These are phyloP conservation scores for Bos javanicus DNA, from an alignment of 2,113 vertebrate species.

Conservation along the genomic window DNA sequence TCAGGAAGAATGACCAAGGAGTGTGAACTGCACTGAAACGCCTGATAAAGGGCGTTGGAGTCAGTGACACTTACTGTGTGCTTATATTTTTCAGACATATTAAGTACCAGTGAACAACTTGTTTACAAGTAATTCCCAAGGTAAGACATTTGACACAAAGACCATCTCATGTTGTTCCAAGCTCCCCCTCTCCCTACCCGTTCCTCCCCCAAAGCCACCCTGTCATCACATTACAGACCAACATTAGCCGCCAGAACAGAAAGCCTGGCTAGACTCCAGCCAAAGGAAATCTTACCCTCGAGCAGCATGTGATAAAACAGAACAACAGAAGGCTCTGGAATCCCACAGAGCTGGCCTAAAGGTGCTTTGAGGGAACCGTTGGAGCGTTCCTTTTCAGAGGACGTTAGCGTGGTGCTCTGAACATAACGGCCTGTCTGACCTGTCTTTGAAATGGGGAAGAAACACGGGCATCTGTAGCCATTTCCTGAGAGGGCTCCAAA, in stretches of 20 bases:
- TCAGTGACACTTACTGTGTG: background rate
- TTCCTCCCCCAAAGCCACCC: background rate
- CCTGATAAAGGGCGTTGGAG: background rate
- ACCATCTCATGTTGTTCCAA: background rate
- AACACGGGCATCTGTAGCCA: background rate
- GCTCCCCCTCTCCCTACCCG: fast-evolving
- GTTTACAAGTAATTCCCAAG: background rate
- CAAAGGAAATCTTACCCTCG: background rate
- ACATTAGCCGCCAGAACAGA: background rate
- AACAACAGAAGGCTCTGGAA: background rate
- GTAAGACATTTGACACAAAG: background rate
- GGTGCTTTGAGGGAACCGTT: background rate
- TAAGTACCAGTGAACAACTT: background rate
- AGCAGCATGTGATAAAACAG: background rate
- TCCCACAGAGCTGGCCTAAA: background rate
- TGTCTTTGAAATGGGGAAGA: background rate
- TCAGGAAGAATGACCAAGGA: background rate
- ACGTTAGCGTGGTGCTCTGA: background rate
- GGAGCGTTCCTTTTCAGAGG: background rate
- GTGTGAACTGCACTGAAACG: background rate
- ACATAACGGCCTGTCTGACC: background rate
- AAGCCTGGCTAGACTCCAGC: background rate
- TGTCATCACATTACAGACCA: background rate
- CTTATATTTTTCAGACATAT: background rate
- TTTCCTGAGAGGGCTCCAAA: background rate